Base-by-base conservation (phyloP, 2,888 invertebrate genomes). In the Harmothoe impar region DNA sequence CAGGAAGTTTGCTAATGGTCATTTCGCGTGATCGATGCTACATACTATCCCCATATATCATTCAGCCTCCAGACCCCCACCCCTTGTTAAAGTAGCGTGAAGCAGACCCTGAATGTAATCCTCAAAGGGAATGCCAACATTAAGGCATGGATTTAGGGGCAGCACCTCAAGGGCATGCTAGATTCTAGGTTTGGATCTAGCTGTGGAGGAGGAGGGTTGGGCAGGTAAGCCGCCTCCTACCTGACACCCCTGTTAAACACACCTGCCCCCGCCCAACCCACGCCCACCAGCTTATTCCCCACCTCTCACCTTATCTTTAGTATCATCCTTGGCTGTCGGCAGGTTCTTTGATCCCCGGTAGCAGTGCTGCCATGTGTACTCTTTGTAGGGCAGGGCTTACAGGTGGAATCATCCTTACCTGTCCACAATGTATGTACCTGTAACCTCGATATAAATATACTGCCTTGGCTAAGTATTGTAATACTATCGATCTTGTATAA, bases 181-280 rank as follows among this genome's bases (percentile, higher is more conserved):
- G 62, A 20, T 7, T n/a, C 62, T n/a, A 62, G 62, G 62, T 62
- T 62, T 43, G 43, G 43, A 43, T 10, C 5, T 43, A 43, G 43
- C 5, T 10, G 5, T 43, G 20, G 62, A 12, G 62, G 23, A 20
- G 15, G 62, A 62, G 1, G 0, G 23, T 20, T 62, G 62, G 62
- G 25, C 72, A 72, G 29, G 29, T 72, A 25, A 72, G 3, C 72
- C 72, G 17, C 29, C 29, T 29, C 29, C 1, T 72, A 72, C 25
- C 72, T 72, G 72, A 72, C 72, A 72, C 25, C 72, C 20, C 3
- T 72, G 72, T 72, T 72, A 72, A 72, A 72, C 72, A 72, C 72
- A 72, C 72, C 72, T 72, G 72, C 17, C 72, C 23, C 29, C 15
- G 29, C 25, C 72, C 15, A 62, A 25, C 29, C 72, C 25, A 29